Conservation (phyloP, 2,797 vertebrate species). For the Acipenser oxyrinchus region DNA sequence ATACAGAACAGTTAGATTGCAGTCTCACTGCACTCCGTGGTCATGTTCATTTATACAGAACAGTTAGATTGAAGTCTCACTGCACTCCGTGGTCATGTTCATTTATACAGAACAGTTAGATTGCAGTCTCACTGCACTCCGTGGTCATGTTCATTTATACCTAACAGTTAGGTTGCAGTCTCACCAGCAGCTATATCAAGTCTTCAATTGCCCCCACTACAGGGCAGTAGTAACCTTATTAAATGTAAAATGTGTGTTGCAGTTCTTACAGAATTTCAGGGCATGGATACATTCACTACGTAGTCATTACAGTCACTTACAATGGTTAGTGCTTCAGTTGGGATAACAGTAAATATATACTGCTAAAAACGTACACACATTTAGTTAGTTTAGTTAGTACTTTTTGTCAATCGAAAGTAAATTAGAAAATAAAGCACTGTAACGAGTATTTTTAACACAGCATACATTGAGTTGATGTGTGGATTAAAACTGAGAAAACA, state of each 20-base stretch:
- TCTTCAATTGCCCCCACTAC: too few species aligned
- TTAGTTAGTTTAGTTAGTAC: not conserved
- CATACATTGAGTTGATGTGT: not conserved
- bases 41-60: constrained; percentile 1
- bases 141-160: constrained; percentile 8
- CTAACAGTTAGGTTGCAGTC: too few species aligned
- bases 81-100: not conserved
- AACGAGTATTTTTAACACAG: not conserved
- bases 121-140: constrained; percentile 1
- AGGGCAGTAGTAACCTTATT: too few species aligned
- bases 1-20: not conserved
- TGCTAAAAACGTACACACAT: too few species aligned
- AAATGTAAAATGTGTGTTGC: too few species aligned
- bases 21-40: constrained; percentile 5
- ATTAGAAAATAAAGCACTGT: not conserved
- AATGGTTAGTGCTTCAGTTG: too few species aligned
- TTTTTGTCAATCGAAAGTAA: not conserved
- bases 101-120: not conserved
- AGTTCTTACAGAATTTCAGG: too few species aligned
- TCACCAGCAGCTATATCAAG: not conserved
- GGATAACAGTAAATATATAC: too few species aligned
- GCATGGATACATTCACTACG: too few species aligned
- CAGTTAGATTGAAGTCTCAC: not conserved
- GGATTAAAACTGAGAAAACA: not conserved
- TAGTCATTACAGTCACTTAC: not conserved